Percentiles rank a stretch among this genome's conserved stretches.
Conservation (phyloP, 2,797 vertebrate species). For the Garrulus glandarius region DNA sequence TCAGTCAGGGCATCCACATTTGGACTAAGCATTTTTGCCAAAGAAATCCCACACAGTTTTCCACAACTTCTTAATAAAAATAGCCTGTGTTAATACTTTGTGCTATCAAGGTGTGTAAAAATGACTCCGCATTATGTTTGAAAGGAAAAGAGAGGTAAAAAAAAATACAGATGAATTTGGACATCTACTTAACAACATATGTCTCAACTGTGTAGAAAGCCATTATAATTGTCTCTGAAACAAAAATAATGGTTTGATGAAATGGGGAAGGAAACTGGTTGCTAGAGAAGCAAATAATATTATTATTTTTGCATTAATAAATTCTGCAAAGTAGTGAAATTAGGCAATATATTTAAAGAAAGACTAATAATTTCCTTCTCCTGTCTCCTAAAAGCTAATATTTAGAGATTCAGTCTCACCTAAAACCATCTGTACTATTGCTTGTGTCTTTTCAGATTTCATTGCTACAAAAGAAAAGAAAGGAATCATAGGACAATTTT, state of each 20-base stretch:
- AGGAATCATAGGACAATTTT: background rate
- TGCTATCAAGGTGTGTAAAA: background rate
- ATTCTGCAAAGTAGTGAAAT: background rate
- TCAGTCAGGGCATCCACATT: background rate
- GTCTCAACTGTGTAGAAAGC: background rate
- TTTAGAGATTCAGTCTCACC: background rate
- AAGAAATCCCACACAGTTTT: constrained; percentile 18
- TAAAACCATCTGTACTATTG: background rate
- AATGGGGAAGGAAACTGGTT: background rate
- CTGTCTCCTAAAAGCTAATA: background rate
- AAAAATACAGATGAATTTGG: background rate
- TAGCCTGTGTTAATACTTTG: background rate
- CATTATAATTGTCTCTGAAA: constrained; percentile 27
- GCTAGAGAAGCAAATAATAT: background rate
- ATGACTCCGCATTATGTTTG: background rate
- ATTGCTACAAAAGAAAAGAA: background rate
- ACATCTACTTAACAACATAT: background rate
- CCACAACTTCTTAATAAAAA: background rate
- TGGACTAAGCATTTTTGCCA: background rate
- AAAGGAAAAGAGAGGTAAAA: background rate
- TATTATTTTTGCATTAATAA: background rate
- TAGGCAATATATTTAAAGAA: background rate
- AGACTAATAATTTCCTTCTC: background rate
- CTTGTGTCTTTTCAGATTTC: background rate
- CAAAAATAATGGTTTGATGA: background rate